phyloP scores from a whole-genome alignment of 2,797 vertebrate genomes.

The Urosaurus nigricauda region DNA sequence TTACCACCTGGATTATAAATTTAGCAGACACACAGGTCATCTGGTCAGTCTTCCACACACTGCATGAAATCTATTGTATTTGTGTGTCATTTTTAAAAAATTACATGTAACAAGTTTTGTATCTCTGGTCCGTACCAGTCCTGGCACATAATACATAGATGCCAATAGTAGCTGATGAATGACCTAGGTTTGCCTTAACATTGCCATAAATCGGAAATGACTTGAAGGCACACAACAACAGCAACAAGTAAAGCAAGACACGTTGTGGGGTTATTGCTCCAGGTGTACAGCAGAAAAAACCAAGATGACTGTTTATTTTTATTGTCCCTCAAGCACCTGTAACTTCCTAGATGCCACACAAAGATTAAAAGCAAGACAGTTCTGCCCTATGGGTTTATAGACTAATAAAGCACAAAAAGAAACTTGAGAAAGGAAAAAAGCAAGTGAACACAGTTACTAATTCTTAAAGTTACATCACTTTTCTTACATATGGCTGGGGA shows the following conservation, averaged over 20 bases:
- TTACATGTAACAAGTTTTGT: too few relatives aligned
- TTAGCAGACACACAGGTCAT: too few relatives aligned
- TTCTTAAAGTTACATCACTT: background rate
- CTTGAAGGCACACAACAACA: too few relatives aligned
- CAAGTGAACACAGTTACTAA: background rate
- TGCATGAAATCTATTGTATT: too few relatives aligned
- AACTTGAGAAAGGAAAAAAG: background rate
- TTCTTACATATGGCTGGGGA: background rate
- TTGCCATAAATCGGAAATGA: too few relatives aligned
- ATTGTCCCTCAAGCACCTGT: background rate
- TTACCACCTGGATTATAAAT: too few relatives aligned
- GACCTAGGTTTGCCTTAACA: too few relatives aligned
- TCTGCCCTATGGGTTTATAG: background rate
- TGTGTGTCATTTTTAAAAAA: too few relatives aligned
- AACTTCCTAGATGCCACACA: too few relatives aligned
- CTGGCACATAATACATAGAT: background rate
- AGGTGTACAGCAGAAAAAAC: background rate
- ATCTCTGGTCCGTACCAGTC: too few relatives aligned
- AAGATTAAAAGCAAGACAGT: slow-evolving; percentile 2
- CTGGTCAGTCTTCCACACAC: too few relatives aligned
- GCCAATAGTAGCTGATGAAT: background rate
- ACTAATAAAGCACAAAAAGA: background rate
- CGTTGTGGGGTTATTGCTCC: too few relatives aligned
- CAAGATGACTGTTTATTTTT: background rate
- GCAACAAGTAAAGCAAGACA: background rate